Conservation (phyloP, 2,113 vertebrate species). For the Damaliscus lunatus region DNA sequence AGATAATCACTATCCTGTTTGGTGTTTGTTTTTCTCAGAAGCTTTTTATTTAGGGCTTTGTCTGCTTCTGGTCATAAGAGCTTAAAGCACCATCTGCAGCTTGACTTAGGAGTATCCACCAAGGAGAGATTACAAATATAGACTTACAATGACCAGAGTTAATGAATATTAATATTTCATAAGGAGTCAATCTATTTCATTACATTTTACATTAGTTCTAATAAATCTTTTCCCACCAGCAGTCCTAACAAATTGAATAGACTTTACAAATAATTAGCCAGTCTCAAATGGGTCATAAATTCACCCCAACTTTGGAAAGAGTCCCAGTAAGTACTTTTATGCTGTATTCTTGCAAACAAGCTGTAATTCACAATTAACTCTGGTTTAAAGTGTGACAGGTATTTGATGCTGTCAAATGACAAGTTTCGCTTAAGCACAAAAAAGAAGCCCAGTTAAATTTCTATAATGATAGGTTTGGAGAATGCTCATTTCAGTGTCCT, state of each 20-base stretch:
- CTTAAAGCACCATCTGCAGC: neutral
- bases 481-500: slow-evolving; percentile 57
- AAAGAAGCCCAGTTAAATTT: slow-evolving; percentile 57
- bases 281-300: slow-evolving; percentile 77
- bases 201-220: slow-evolving; percentile 76
- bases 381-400: slow-evolving; percentile 56
- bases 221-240: slow-evolving; percentile 76
- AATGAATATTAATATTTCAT: slow-evolving; percentile 80
- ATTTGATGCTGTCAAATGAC: slow-evolving; percentile 50
- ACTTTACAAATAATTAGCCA: slow-evolving; percentile 82
- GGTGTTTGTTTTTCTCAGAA: neutral
- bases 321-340: slow-evolving; percentile 66
- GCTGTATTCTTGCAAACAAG: slow-evolving; percentile 62
- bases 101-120: slow-evolving; percentile 54
- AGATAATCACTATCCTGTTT: neutral
- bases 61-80: neutral
- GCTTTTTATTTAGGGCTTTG: neutral
- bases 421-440: neutral
- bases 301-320: slow-evolving; percentile 74
- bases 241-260: slow-evolving; percentile 76
- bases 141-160: slow-evolving; percentile 67
- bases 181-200: slow-evolving; percentile 80
- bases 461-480: slow-evolving; percentile 44
- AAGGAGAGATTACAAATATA: slow-evolving; percentile 71
- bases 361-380: slow-evolving; percentile 74